phyloP scores from a whole-genome alignment of 2,888 invertebrate species.

The Parnassius apollo region DNA sequence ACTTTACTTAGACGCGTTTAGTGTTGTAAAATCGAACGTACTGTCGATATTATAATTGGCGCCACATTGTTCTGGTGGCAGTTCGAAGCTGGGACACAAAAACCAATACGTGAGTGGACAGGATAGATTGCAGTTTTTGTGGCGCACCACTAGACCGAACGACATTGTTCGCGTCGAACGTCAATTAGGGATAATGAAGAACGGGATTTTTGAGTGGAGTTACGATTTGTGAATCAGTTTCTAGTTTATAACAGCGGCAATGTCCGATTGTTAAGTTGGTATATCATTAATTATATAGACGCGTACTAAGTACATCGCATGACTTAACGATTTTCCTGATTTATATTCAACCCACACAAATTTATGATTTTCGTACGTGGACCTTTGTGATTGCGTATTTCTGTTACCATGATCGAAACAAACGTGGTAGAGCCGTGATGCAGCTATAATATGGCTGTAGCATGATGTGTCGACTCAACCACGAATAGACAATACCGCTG shows the following conservation, averaged over 20 bases:
- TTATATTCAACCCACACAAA: too few species aligned
- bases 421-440: too few species aligned
- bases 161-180: constrained; percentile 67
- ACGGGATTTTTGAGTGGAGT: constrained; percentile 48
- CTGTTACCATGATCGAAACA: too few species aligned
- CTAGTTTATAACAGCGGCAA: neutral
- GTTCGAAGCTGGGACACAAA: constrained; percentile 61
- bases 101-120: constrained; percentile 65
- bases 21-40: constrained; percentile 45
- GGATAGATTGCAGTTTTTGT: constrained; percentile 74
- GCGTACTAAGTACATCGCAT: too few species aligned
- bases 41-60: constrained; percentile 68
- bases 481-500: too few species aligned
- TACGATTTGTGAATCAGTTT: constrained; percentile 13
- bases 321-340: too few species aligned
- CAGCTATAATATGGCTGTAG: too few species aligned
- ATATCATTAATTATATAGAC: too few species aligned
- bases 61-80: constrained; percentile 50
- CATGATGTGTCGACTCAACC: too few species aligned
- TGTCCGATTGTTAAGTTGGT: too few species aligned
- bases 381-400: too few species aligned
- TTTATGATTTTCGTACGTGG: too few species aligned
- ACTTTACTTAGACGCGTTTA: constrained; percentile 30
- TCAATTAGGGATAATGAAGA: constrained; percentile 77
- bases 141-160: constrained; percentile 55